Percentiles rank a stretch among this genome's conserved stretches.
These are phyloP conservation scores for Loriculus beryllinus DNA, from an alignment of 2,797 vertebrate species.

Conservation along the genomic window DNA sequence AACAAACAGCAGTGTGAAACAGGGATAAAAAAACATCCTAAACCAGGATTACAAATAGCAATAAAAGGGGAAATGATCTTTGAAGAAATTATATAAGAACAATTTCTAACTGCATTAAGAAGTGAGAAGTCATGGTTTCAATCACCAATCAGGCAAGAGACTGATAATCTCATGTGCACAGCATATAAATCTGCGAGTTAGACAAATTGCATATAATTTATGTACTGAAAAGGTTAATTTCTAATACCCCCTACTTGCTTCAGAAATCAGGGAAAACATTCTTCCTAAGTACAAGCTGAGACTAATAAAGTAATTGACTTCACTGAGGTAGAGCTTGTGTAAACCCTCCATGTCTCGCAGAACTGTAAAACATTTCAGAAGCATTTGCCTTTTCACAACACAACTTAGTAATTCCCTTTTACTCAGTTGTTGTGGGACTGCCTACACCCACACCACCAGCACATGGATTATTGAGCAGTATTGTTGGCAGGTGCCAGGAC, in stretches of 20 bases:
- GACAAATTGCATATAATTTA: not conserved
- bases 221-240: not conserved
- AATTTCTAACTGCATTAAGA: slow-evolving; percentile 13
- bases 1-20: not conserved
- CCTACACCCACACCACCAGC: not conserved
- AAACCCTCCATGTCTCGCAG: not conserved
- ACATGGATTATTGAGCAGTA: not conserved
- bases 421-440: not conserved
- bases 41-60: not conserved
- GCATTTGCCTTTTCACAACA: not conserved
- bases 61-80: not conserved
- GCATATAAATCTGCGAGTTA: not conserved
- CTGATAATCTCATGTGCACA: not conserved
- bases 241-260: not conserved
- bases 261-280: not conserved
- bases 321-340: not conserved
- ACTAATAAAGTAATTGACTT: not conserved
- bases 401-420: not conserved
- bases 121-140: not conserved
- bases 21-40: not conserved
- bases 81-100: not conserved
- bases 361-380: not conserved
- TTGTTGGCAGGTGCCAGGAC: not conserved
- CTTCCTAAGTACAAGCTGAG: accelerated
- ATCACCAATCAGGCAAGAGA: not conserved